These are phyloP conservation scores for Poecilia latipinna DNA, from an alignment of 2,113 vertebrate species.

Conservation along the genomic window DNA sequence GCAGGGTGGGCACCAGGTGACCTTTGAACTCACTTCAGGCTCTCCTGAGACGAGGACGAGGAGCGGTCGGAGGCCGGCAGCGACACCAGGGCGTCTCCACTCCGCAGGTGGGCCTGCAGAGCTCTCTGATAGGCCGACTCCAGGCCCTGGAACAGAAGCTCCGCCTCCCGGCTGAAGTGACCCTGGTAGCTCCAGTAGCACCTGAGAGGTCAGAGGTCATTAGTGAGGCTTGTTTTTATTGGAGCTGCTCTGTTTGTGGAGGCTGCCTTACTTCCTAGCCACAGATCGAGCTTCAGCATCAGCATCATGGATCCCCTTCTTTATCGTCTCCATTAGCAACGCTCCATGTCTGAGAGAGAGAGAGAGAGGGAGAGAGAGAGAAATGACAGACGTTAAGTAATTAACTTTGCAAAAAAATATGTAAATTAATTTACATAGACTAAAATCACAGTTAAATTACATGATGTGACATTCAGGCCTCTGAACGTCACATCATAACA, in stretches of 20 bases:
- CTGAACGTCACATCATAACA: no score
- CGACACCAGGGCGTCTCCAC: slow-evolving; percentile 87
- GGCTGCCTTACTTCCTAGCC: slow-evolving; percentile 88
- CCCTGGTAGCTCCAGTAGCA: slow-evolving; percentile 91
- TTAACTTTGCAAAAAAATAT: no score
- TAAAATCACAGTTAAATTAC: no score
- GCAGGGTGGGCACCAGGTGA: neutral
- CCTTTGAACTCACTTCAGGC: slow-evolving; percentile 88
- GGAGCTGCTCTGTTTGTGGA: neutral
- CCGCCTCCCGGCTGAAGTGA: slow-evolving; percentile 92
- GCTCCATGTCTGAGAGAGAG: slow-evolving; percentile 81
- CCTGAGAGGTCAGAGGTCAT: slow-evolving; percentile 66
- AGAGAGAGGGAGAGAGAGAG: no score
- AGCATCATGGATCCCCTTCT: slow-evolving; percentile 95
- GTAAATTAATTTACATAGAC: no score
- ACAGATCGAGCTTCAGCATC: slow-evolving; percentile 94
- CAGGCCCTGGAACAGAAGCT: slow-evolving; percentile 89
- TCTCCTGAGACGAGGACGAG: slow-evolving; percentile 96
- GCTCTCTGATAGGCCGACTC: slow-evolving; percentile 94
- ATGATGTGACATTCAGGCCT: no score
- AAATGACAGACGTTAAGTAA: no score
- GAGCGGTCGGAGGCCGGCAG: slow-evolving; percentile 94
- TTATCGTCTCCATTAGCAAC: slow-evolving; percentile 92
- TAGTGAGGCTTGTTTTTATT: neutral
- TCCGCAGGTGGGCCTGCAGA: slow-evolving; percentile 90